phyloP scores from a whole-genome alignment of 2,797 vertebrate species.

The Neosalanx taihuensis region DNA sequence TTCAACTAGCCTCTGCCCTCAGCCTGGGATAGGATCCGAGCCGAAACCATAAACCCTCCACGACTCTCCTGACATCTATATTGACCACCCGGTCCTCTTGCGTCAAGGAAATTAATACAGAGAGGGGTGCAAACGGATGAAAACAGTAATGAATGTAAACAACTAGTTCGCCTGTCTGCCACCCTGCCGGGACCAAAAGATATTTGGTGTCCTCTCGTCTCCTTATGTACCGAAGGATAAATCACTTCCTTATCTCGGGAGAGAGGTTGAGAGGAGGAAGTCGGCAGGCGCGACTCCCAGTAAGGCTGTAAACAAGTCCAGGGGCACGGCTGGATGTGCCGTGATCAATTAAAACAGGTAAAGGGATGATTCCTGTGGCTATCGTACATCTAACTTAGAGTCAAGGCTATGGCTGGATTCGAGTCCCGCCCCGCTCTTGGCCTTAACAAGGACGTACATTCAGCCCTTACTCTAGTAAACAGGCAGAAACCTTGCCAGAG shows the following conservation, averaged over 20 bases:
- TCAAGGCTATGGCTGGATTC: neutral
- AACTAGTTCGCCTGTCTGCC: neutral
- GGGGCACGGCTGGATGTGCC: neutral
- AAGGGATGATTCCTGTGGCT: neutral
- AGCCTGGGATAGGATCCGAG: neutral
- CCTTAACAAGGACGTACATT: too few relatives aligned
- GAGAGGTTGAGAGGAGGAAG: conserved; percentile 4
- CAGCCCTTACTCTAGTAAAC: too few relatives aligned
- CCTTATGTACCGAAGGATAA: conserved; percentile 3
- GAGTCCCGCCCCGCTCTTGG: neutral
- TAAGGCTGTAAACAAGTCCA: neutral
- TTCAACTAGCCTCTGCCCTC: neutral
- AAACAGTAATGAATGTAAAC: conserved; percentile 26
- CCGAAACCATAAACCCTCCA: neutral
- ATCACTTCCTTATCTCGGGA: conserved; percentile 4
- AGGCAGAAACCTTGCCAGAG: too few relatives aligned
- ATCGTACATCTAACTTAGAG: neutral
- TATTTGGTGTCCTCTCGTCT: conserved; percentile 10
- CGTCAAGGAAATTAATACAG: conserved; percentile 21
- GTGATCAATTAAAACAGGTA: neutral
- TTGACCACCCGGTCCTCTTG: conserved; percentile 20
- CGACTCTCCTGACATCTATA: conserved; percentile 15
- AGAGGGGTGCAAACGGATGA: conserved; percentile 11
- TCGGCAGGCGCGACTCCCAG: neutral
- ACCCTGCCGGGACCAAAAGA: conserved; percentile 16